phyloP scores from a whole-genome alignment of 2,113 vertebrate species.

The Scophthalmus maximus region DNA sequence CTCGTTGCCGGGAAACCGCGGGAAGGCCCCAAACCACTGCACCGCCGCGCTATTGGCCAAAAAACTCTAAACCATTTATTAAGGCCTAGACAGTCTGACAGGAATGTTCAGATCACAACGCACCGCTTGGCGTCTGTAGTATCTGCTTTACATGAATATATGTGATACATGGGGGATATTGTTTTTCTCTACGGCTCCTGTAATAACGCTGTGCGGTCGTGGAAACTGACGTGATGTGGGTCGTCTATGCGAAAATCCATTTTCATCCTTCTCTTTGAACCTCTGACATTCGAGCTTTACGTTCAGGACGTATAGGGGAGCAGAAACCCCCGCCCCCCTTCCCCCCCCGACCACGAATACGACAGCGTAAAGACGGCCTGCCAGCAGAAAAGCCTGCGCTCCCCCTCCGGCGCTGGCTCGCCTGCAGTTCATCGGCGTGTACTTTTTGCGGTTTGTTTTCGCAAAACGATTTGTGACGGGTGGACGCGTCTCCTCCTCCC shows the following conservation, averaged over 20 bases:
- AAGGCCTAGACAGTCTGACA: not conserved
- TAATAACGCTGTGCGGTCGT: constrained; percentile 6
- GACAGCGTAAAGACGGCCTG: constrained; percentile 58
- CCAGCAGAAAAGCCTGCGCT: constrained; percentile 32
- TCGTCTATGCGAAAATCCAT: constrained; percentile 45
- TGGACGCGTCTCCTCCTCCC: constrained; percentile 43
- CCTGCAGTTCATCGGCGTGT: constrained; percentile 40
- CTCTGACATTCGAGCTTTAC: constrained; percentile 45
- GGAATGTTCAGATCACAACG: not conserved
- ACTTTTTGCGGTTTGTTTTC: constrained; percentile 47
- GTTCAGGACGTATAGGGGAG: constrained; percentile 41
- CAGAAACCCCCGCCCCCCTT: no score
- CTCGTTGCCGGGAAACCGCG: constrained; percentile 5
- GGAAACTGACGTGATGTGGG: constrained; percentile 48
- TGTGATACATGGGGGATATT: not conserved
- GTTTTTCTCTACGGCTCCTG: not conserved
- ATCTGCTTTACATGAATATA: constrained; percentile 40
- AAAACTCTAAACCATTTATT: constrained; percentile 2
- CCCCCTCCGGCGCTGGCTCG: constrained; percentile 35
- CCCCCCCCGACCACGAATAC: constrained; percentile 15
- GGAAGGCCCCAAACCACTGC: not conserved
- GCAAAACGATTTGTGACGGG: constrained; percentile 59
- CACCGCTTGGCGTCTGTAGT: constrained; percentile 4
- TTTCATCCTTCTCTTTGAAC: constrained; percentile 67
- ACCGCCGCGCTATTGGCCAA: not conserved